Percentiles rank a stretch among this genome's conserved stretches.
Conservation (phyloP, 2,113 vertebrate species). For the Phainopepla nitens region DNA sequence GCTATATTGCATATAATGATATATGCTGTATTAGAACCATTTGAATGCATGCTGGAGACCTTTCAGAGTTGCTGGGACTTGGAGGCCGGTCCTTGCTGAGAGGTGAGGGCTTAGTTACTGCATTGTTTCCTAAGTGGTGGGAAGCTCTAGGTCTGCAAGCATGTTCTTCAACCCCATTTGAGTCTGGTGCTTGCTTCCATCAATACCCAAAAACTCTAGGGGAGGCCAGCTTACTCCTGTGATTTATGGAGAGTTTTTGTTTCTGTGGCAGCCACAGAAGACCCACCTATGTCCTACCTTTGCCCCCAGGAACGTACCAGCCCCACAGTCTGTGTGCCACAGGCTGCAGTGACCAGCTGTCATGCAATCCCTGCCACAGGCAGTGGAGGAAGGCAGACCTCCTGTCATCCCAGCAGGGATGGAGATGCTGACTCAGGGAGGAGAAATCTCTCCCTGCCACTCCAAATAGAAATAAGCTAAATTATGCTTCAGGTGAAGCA, state of each 20-base stretch:
- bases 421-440: fast-evolving
- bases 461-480: neutral
- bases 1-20: neutral
- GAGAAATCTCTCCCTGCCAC: neutral
- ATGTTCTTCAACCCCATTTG: neutral
- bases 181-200: neutral
- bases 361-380: neutral
- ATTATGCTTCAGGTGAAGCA: neutral
- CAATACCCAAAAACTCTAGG: neutral
- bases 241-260: neutral
- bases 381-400: neutral
- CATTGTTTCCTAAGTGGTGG: neutral
- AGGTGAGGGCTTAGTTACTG: neutral
- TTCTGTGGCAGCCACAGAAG: neutral
- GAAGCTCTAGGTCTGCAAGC: neutral
- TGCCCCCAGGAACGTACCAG: fast-evolving
- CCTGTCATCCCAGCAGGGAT: no score
- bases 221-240: neutral
- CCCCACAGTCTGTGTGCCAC: neutral
- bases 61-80: neutral
- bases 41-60: neutral
- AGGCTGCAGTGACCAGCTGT: neutral
- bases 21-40: neutral
- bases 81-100: neutral
- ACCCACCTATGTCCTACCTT: neutral